Evolutionary conservation across 2,888 invertebrate genomes (phyloP).

Genomic region (Nycteola revayana): DNA sequence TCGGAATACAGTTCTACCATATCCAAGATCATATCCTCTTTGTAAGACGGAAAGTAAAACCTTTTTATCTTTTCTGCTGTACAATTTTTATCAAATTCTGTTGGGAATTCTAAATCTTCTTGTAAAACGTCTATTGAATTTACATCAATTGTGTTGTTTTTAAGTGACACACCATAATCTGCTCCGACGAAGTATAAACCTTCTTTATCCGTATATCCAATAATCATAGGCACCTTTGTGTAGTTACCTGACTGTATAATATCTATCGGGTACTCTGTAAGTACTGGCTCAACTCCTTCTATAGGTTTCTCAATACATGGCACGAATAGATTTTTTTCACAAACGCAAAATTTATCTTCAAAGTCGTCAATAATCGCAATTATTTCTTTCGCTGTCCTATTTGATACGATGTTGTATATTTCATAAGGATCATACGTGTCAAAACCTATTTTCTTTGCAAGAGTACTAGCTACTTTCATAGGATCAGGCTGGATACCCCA

Average conservation of each 20-base stretch:
- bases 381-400: slow-evolving; percentile 51
- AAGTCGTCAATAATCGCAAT: slow-evolving; percentile 50
- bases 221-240: slow-evolving; percentile 69
- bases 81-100: slow-evolving; percentile 48
- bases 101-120: slow-evolving; percentile 58
- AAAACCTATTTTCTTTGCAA: slow-evolving; percentile 63
- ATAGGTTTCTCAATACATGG: slow-evolving; percentile 66
- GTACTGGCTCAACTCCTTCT: slow-evolving; percentile 57
- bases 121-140: slow-evolving; percentile 48
- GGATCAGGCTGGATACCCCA: slow-evolving; percentile 68
- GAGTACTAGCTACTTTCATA: slow-evolving; percentile 51
- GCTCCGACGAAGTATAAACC: slow-evolving; percentile 65
- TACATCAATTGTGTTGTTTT: slow-evolving; percentile 33
- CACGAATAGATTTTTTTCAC: slow-evolving; percentile 58
- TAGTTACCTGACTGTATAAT: slow-evolving; percentile 62
- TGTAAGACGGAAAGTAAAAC: slow-evolving; percentile 56
- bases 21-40: slow-evolving; percentile 63
- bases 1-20: slow-evolving; percentile 71
- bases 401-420: slow-evolving; percentile 58
- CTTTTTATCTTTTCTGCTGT: slow-evolving; percentile 47
- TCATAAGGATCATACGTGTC: slow-evolving; percentile 57
- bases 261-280: slow-evolving; percentile 57
- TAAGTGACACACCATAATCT: slow-evolving; percentile 59
- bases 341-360: slow-evolving; percentile 59
- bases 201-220: slow-evolving; percentile 68